Evolutionary conservation across 2,797 vertebrate genomes (phyloP).

Genomic region (Varecia variegata): DNA sequence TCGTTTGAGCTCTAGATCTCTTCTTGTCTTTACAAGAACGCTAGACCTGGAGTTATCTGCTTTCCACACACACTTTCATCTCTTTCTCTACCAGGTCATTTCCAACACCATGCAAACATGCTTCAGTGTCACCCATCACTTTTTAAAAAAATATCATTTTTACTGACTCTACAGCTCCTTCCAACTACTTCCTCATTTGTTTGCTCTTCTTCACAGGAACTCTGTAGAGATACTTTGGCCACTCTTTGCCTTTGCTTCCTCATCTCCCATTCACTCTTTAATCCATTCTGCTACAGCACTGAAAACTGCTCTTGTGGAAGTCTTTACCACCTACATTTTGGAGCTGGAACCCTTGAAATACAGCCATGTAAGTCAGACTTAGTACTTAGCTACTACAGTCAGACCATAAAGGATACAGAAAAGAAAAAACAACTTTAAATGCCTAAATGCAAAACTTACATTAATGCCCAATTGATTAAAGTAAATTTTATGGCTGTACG

Average conservation of each 20-base stretch:
- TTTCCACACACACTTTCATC: background rate
- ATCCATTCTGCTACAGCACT: background rate
- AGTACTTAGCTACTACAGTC: background rate
- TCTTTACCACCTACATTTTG: background rate
- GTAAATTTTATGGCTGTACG: background rate
- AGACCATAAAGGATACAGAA: background rate
- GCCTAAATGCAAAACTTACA: background rate
- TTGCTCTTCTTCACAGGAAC: background rate
- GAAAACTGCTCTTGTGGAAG: background rate
- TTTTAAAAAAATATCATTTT: background rate
- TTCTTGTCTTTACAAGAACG: background rate
- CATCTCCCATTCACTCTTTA: background rate
- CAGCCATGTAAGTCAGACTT: background rate
- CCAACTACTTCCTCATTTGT: background rate
- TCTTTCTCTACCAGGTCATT: background rate
- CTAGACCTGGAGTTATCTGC: background rate
- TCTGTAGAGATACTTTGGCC: background rate
- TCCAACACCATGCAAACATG: background rate
- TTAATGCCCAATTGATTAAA: background rate
- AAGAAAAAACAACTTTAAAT: constrained; percentile 17
- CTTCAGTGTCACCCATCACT: background rate
- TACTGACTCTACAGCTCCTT: background rate
- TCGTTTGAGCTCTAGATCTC: background rate
- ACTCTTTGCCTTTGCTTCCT: background rate
- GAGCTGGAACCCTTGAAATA: background rate